These are phyloP conservation scores for Eucriotettix oculatus DNA, from an alignment of 2,888 invertebrate species.

Conservation along the genomic window DNA sequence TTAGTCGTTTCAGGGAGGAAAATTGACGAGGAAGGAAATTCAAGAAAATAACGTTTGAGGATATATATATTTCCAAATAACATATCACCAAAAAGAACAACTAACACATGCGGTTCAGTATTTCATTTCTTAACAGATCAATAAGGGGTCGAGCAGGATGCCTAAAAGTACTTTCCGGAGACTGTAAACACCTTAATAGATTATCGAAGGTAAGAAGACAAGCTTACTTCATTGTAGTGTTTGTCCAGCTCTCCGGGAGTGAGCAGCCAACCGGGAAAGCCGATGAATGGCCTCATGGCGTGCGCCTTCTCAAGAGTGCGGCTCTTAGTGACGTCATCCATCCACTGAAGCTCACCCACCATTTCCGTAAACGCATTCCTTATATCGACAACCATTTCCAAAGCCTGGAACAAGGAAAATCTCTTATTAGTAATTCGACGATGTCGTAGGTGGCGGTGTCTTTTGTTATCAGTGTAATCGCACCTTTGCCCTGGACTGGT, in stretches of 20 bases:
- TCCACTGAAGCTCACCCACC: conserved; percentile 30
- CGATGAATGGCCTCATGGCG: conserved; percentile 28
- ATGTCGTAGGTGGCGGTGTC: background rate
- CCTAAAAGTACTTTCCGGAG: too few species aligned
- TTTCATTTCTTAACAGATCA: too few species aligned
- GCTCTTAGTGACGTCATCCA: conserved; percentile 31
- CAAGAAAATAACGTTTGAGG: too few species aligned
- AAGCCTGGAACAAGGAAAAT: conserved; percentile 8
- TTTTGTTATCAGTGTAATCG: background rate
- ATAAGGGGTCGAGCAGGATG: too few species aligned
- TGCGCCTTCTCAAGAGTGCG: conserved; percentile 31
- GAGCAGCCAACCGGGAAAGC: conserved; percentile 25
- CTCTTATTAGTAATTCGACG: background rate
- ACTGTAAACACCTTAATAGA: too few species aligned
- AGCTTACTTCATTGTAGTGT: conserved; percentile 19
- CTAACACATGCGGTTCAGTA: too few species aligned
- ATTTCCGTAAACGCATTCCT: conserved; percentile 28
- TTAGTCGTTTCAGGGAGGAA: too few species aligned
- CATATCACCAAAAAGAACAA: too few species aligned
- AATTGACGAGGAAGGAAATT: too few species aligned
- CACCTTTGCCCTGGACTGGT: conserved; percentile 22
- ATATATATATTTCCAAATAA: too few species aligned
- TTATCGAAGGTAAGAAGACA: too few species aligned
- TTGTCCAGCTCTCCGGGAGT: conserved; percentile 20
- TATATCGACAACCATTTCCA: conserved; percentile 28